Evolutionary conservation across 2,888 invertebrate genomes (phyloP).

Genomic region (Ditylenchus weischeri): DNA sequence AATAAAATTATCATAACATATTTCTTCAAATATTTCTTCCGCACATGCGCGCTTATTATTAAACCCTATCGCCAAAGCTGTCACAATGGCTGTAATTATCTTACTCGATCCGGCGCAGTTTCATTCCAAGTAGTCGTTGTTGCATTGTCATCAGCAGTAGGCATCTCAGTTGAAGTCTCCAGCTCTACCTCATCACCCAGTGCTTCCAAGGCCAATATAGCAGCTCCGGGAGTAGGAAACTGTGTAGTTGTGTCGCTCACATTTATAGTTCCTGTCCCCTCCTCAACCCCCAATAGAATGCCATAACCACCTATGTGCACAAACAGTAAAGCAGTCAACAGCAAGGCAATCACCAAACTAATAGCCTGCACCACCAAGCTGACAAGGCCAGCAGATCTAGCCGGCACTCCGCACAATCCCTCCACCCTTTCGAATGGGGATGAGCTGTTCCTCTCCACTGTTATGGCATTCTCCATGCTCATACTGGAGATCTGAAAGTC

Average conservation of each 20-base stretch:
- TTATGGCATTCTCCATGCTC: conserved; percentile 25
- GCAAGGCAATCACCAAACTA: conserved; percentile 25
- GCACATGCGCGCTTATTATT: too few species aligned
- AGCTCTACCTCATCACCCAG: too few species aligned
- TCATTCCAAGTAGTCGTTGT: too few species aligned
- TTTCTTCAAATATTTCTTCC: too few species aligned
- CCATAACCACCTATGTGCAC: conserved; percentile 36
- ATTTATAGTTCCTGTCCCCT: not conserved
- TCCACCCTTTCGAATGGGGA: conserved; percentile 8
- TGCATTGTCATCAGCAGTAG: too few species aligned
- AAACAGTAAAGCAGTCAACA: conserved; percentile 28
- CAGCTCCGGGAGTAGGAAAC: not conserved
- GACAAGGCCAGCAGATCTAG: conserved; percentile 34
- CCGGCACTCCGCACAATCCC: conserved; percentile 38
- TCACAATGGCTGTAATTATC: too few species aligned
- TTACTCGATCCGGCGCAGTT: too few species aligned
- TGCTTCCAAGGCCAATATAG: too few species aligned
- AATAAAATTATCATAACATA: too few species aligned
- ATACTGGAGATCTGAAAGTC: not conserved
- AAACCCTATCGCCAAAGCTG: too few species aligned
- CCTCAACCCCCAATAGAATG: not conserved
- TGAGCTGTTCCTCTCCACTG: conserved; percentile 8
- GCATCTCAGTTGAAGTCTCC: too few species aligned
- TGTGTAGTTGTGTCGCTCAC: conserved; percentile 3
- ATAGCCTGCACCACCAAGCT: conserved; percentile 32